These are phyloP conservation scores for Cryptomyrus ogoouensis DNA, from an alignment of 2,113 vertebrate genomes.

Conservation along the genomic window DNA sequence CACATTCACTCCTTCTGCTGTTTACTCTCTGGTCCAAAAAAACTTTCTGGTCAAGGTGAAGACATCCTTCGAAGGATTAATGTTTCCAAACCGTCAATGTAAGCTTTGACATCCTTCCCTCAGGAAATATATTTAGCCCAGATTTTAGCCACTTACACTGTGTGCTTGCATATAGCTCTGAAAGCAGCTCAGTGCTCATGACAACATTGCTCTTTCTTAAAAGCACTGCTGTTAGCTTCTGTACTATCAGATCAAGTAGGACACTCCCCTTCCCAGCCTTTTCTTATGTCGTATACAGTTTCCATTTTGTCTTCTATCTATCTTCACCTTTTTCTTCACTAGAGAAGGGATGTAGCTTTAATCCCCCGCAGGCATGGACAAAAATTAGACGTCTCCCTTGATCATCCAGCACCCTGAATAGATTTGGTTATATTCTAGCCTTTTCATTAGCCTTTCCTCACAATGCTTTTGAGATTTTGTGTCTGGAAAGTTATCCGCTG, in stretches of 20 bases:
- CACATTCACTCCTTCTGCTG: not conserved
- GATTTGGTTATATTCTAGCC: constrained; percentile 42
- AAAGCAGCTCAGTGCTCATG: not conserved
- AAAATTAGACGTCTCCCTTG: constrained; percentile 39
- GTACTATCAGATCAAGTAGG: not conserved
- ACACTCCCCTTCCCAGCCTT: not conserved
- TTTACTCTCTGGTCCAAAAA: not conserved
- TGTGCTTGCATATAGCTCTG: not conserved
- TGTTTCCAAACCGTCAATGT: not conserved
- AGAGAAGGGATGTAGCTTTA: constrained; percentile 18
- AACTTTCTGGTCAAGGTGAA: not conserved
- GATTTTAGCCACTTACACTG: not conserved
- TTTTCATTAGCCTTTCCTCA: constrained; percentile 38
- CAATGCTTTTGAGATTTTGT: constrained; percentile 19
- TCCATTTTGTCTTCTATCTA: constrained; percentile 13
- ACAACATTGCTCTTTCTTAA: not conserved
- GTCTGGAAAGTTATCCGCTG: constrained; percentile 5
- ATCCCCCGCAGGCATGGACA: constrained; percentile 31
- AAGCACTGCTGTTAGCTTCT: not conserved
- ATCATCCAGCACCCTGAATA: constrained; percentile 36
- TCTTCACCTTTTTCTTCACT: constrained; percentile 17
- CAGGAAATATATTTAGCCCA: not conserved
- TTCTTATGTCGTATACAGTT: not conserved
- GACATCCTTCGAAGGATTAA: not conserved
- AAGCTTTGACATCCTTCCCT: not conserved